Evolutionary conservation across 64 coral and sea anemone species (phyloP), one percentile per base, ranked within the genome.

Genomic region (Cladopsammia gracilis): DNA sequence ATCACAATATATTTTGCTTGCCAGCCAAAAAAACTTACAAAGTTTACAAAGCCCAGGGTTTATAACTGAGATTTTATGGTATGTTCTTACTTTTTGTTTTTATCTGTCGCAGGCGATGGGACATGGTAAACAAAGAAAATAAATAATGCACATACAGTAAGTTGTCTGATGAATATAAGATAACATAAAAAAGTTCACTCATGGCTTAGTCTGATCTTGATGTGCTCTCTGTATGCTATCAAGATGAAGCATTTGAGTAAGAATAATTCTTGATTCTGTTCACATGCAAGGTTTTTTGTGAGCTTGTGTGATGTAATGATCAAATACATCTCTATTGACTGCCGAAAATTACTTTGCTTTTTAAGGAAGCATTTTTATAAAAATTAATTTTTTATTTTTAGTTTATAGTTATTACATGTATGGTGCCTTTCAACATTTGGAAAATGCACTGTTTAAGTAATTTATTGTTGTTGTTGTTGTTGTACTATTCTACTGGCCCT

Each of bases 121-220:
- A 90, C 61, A 0, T 99, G 98, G 98, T 88, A 89, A n/a, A 70
- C 75, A 20, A 99, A 86, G 42, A 96, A 99, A 61, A 99, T 99
- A 64, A 96, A 94, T 80, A 96, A 99, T 86, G 98, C 98, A 59
- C 98, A 99, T 70, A 99, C 98, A 86, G 98, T 99, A 91, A 96
- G 97, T 96, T 53, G 20, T 2, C 34, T 34, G 34, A 0, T 34
- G 34, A 34, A 34, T 34, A 34, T 34, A 34, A 34, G 34, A 34
- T 34, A 1, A 34, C n/a, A n/a, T n/a, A 34, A 34, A 34, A 34
- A 1, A 23, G 11, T 42, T 48, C 67, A 94, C 86, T 89, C 86
- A 90, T 75, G 69, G 86, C 77, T 90, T 64, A 84, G 81, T 53
- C 3, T 82, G 13, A 3, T 82, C 92, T 82, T 83, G 86, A 46